Percentiles rank a stretch among this genome's conserved stretches.
Conservation (phyloP, 2,888 invertebrate species). For the Perizoma affinitatum region DNA sequence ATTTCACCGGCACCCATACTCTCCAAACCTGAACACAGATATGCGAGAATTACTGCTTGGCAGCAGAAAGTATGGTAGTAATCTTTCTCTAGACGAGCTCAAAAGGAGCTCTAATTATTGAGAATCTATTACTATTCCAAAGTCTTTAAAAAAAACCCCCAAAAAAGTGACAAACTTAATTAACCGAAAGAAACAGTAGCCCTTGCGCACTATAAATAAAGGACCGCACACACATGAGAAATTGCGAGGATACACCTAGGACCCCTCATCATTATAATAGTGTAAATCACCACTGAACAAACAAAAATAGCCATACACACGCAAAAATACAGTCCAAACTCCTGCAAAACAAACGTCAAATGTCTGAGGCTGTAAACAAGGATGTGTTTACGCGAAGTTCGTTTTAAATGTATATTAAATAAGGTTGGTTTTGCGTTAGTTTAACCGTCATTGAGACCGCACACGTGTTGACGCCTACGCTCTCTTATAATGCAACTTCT, state of each 20-base stretch:
- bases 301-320: conserved; percentile 44
- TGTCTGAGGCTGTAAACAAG: conserved; percentile 32
- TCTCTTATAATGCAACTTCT: conserved; percentile 62
- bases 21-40: no score
- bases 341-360: conserved; percentile 20
- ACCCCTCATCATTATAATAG: conserved; percentile 79
- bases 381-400: conserved; percentile 23
- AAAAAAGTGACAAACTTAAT: conserved; percentile 49
- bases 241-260: conserved; percentile 76
- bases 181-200: conserved; percentile 65
- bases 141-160: neutral
- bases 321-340: conserved; percentile 41
- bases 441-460: conserved; percentile 69
- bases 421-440: conserved; percentile 24
- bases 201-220: conserved; percentile 70
- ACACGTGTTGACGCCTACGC: conserved; percentile 71
- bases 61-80: no score
- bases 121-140: no score
- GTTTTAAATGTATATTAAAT: conserved; percentile 23
- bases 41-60: no score
- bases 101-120: no score
- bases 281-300: conserved; percentile 54
- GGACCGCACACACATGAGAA: conserved; percentile 73
- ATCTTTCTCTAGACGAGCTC: no score
- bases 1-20: no score